These are phyloP conservation scores for Anarhynchus alexandrinus DNA, from an alignment of 2,113 vertebrate species.

Conservation along the genomic window DNA sequence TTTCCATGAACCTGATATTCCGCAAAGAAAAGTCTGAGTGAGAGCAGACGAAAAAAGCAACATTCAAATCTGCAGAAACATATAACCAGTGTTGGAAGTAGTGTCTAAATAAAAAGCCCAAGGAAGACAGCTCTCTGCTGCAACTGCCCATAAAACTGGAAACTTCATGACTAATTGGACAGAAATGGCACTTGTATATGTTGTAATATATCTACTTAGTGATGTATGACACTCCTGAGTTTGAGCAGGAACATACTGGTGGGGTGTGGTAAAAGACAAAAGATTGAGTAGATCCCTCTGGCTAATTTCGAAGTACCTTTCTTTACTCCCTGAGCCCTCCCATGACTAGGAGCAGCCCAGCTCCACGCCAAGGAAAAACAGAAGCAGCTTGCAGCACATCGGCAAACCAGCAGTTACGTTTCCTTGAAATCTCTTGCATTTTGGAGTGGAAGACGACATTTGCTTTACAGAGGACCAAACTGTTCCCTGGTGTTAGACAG, in stretches of 20 bases:
- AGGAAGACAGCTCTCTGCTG: not conserved
- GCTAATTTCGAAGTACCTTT: not conserved
- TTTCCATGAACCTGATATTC: not conserved
- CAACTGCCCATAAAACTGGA: not conserved
- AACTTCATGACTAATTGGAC: not conserved
- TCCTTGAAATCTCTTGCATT: not conserved
- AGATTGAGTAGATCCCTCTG: not conserved
- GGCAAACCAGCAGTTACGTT: not conserved
- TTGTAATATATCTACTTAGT: not conserved
- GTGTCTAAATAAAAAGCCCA: not conserved
- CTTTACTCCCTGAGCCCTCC: not conserved
- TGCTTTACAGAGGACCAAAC: not conserved
- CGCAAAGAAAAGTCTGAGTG: not conserved
- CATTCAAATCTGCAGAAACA: not conserved
- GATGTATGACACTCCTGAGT: not conserved
- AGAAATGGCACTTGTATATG: not conserved
- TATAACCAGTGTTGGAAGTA: not conserved
- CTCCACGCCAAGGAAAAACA: rapidly evolving
- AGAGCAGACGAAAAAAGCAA: not conserved
- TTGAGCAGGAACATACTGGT: not conserved
- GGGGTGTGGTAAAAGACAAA: not conserved
- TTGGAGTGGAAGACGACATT: not conserved
- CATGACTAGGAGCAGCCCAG: rapidly evolving
- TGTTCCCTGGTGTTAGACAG: not conserved
- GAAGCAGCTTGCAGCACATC: not conserved